Evolutionary conservation across 2,797 vertebrate genomes (phyloP), one percentile per base, ranked within the genome.

Genomic region (Gallinago stenura): DNA sequence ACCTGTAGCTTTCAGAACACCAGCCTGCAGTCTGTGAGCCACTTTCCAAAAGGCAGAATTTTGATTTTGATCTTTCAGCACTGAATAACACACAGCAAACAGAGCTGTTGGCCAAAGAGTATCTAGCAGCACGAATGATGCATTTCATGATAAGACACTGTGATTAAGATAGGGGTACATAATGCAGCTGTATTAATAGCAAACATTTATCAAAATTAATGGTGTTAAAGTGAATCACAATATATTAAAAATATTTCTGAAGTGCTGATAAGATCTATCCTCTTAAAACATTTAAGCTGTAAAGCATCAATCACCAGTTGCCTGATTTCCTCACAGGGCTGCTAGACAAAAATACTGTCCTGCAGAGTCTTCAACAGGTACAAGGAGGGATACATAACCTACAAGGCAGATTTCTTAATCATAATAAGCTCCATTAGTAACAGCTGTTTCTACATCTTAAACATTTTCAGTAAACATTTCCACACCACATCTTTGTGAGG

Each of bases 171-270:
- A 97, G 94, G 97, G 62, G 82, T 92, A 96, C 87, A 93, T 73
- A 96, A 97, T 22, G 20, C 89, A 94, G 83, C 50, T 89, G 79
- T 86, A 96, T 94, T 97, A 93, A 95, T 84, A 96, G 84, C 64
- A 97, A 96, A 94, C 68, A 94, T 87, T 96, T 85, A 96, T 90
- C 94, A 98, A 96, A 97, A 96, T 91, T 93, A 91, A 96, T 83
- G 77, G 76, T 28, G 31, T 89, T 92, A 90, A 87, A 91, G 25
- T 26, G 12, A 91, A 83, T 71, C 57, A 73, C 7, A 77, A 41
- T 41, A 31, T 68, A 90, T 71, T 68, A 81, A 71, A 83, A 91
- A 83, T 41, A 70, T 7, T 87, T 87, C 66, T 95, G 54, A 58
- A 26, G 45, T 46, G 45, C 90, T 96, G 95, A 66, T 95, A 97